Evolutionary conservation across 2,888 invertebrate genomes (phyloP).

Genomic region (Megalurothrips usitatus): DNA sequence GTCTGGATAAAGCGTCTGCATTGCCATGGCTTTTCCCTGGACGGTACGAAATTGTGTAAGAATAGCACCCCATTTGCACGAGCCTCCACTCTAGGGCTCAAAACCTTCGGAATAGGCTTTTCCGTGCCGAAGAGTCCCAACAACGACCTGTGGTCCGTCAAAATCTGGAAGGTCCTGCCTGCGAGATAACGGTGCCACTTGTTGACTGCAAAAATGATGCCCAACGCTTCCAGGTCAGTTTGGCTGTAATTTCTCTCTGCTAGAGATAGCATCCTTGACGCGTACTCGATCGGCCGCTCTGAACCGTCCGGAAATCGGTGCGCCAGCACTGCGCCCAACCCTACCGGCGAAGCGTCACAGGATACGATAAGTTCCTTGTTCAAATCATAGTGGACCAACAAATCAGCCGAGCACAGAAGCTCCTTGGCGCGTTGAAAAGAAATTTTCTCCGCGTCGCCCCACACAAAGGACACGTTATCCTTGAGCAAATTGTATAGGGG

Average conservation of each 20-base stretch:
- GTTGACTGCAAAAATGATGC: constrained; percentile 32
- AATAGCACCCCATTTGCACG: constrained; percentile 32
- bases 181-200: neutral
- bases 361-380: neutral
- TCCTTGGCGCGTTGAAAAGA: neutral
- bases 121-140: constrained; percentile 33
- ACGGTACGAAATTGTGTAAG: constrained; percentile 31
- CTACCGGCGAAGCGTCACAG: neutral
- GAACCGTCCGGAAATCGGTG: neutral
- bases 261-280: neutral
- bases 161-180: neutral
- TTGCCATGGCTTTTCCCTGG: neutral
- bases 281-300: neutral
- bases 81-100: constrained; percentile 31
- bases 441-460: neutral
- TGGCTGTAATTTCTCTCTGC: neutral
- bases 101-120: constrained; percentile 33
- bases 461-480: neutral
- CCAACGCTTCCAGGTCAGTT: constrained; percentile 33
- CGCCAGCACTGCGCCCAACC: neutral
- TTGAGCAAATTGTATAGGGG: neutral
- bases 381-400: neutral
- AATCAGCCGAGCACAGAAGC: neutral
- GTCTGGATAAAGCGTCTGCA: neutral
- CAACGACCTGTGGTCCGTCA: constrained; percentile 32